These are phyloP conservation scores for Pelvicachromis taeniatus DNA, from an alignment of 2,113 vertebrate species.

Conservation along the genomic window DNA sequence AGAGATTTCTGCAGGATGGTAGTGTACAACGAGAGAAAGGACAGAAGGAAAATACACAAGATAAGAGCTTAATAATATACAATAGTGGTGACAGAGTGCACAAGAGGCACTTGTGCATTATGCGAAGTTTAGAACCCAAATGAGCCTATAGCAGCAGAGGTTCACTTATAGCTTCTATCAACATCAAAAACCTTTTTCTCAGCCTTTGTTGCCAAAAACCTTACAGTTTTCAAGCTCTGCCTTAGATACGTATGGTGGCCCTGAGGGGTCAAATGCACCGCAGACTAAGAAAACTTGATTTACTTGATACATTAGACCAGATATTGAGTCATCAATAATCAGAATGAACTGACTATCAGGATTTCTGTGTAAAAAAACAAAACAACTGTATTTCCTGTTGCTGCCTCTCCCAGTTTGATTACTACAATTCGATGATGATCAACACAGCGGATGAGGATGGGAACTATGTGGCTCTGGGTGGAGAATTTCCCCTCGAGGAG, in stretches of 20 bases:
- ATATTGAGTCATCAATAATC: background rate
- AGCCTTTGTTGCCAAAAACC: background rate
- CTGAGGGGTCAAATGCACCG: background rate
- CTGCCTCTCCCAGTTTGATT: conserved; percentile 81
- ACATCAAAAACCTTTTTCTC: background rate
- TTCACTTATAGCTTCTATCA: background rate
- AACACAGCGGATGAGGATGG: conserved; percentile 86
- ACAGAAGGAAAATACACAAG: background rate
- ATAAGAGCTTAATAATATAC: background rate
- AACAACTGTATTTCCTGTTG: background rate
- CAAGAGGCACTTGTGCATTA: background rate
- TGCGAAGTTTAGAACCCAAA: background rate
- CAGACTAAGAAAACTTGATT: background rate
- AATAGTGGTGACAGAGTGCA: background rate
- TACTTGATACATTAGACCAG: background rate
- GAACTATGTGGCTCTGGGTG: conserved; percentile 82
- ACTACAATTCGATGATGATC: conserved; percentile 89
- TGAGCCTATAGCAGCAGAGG: background rate
- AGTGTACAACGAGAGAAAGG: background rate
- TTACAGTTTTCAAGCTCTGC: background rate
- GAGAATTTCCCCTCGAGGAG: conserved; percentile 85
- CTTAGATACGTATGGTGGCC: background rate
- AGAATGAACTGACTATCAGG: background rate
- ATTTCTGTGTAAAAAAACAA: background rate
- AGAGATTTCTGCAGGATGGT: background rate